Evolutionary conservation across 2,113 vertebrate species (phyloP).

Genomic region (Ceuthmochares aereus): DNA sequence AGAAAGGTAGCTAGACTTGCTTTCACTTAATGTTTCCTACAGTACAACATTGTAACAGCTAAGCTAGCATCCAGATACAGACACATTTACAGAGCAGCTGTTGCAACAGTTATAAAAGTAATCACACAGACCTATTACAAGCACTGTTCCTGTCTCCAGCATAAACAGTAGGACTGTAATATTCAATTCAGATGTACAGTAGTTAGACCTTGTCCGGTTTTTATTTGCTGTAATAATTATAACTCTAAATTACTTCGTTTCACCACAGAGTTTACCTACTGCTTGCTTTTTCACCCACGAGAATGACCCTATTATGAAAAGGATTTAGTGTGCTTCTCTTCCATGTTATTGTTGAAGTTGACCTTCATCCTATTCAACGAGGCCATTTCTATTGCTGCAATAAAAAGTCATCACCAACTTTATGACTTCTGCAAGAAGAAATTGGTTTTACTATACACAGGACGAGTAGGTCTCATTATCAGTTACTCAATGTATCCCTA

Average conservation of each 20-base stretch:
- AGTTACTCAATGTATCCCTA: background rate
- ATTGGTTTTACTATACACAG: accelerated
- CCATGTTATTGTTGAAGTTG: background rate
- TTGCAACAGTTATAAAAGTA: too few species aligned
- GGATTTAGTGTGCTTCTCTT: background rate
- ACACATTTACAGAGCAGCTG: background rate
- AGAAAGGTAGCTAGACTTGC: background rate
- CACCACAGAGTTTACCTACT: background rate
- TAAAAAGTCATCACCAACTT: background rate
- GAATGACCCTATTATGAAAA: background rate
- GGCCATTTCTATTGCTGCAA: background rate
- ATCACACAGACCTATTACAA: background rate
- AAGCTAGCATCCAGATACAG: background rate
- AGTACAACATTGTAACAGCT: accelerated
- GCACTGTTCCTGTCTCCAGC: background rate
- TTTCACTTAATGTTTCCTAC: background rate
- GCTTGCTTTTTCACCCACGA: background rate
- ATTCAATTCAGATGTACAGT: background rate
- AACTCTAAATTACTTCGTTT: background rate
- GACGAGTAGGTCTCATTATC: background rate
- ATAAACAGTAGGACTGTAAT: background rate
- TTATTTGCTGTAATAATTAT: background rate
- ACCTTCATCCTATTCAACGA: background rate
- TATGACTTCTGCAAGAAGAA: background rate
- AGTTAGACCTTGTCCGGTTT: background rate